These are phyloP conservation scores for Tipula confusa DNA, from an alignment of 2,888 invertebrate genomes.

Conservation along the genomic window DNA sequence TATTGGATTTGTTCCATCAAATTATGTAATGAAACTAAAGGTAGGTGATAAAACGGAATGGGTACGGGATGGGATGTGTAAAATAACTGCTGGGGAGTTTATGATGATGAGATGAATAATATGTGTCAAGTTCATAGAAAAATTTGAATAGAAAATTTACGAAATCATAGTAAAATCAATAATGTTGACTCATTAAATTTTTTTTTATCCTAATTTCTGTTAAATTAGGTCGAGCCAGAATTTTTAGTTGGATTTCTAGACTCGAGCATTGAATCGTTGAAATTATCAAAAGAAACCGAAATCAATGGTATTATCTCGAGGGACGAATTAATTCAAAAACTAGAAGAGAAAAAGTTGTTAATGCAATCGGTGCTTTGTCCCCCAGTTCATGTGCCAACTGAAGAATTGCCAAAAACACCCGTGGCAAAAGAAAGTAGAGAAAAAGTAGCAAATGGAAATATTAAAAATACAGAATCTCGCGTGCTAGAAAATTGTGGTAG, in stretches of 20 bases:
- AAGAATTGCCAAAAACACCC: background rate
- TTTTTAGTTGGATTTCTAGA: conserved; percentile 68
- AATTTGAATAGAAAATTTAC: background rate
- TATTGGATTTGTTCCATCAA: conserved; percentile 81
- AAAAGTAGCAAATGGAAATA: conserved; percentile 33
- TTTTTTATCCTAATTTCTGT: conserved; percentile 34
- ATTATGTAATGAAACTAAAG: conserved; percentile 76
- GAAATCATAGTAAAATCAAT: background rate
- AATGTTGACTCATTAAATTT: background rate
- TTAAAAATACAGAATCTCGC: conserved; percentile 31
- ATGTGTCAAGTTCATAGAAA: conserved; percentile 27
- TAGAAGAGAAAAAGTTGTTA: conserved; percentile 59
- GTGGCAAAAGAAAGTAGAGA: conserved; percentile 27
- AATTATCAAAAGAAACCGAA: conserved; percentile 49
- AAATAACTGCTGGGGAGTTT: background rate
- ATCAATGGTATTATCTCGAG: conserved; percentile 50
- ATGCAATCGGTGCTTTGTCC: background rate
- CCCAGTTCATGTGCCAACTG: background rate
- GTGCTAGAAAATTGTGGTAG: conserved; percentile 5
- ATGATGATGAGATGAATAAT: background rate
- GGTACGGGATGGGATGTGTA: background rate
- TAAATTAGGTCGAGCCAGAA: conserved; percentile 63
- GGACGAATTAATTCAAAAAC: conserved; percentile 58
- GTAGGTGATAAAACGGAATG: conserved; percentile 47
- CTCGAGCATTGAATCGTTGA: conserved; percentile 60